A percentile compares a stretch with the other conserved stretches of the same genome.
These are phyloP conservation scores for Latrodectus elegans DNA, from an alignment of 2,888 invertebrate species.

Conservation along the genomic window DNA sequence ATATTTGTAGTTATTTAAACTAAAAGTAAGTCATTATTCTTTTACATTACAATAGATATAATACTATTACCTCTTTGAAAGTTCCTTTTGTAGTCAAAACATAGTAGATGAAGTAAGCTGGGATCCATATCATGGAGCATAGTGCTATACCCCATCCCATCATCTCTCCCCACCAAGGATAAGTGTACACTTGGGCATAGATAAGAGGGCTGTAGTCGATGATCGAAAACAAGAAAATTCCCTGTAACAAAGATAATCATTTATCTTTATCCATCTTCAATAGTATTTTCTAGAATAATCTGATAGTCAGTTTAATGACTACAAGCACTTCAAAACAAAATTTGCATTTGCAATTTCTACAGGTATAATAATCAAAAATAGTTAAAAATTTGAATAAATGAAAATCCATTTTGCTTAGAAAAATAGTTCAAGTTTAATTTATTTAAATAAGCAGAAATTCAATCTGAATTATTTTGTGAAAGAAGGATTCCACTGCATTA, in stretches of 20 bases:
- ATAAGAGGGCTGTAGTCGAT: constrained; percentile 85
- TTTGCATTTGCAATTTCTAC: background rate
- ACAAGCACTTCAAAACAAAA: too few relatives aligned
- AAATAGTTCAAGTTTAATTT: too few relatives aligned
- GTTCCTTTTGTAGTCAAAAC: constrained; percentile 78
- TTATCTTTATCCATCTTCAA: background rate
- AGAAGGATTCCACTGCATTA: too few relatives aligned
- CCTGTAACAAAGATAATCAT: constrained; percentile 75
- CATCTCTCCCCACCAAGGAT: constrained; percentile 87
- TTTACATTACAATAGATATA: background rate
- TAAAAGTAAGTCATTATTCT: too few relatives aligned
- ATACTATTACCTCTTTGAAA: constrained; percentile 77
- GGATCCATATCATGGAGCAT: constrained; percentile 90
- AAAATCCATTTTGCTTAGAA: background rate
- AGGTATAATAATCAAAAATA: background rate
- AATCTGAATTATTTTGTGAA: too few relatives aligned
- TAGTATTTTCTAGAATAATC: too few relatives aligned
- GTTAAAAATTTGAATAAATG: background rate
- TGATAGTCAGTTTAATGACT: too few relatives aligned
- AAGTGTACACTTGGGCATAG: constrained; percentile 81
- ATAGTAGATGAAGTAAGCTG: constrained; percentile 86
- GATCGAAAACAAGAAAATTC: constrained; percentile 88
- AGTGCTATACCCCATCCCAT: constrained; percentile 89
- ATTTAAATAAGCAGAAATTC: too few relatives aligned
- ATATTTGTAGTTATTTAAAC: too few relatives aligned